Evolutionary conservation across 1,140 invertebrate species (phyloP).

Genomic region (Trinorchestia longiramus): DNA sequence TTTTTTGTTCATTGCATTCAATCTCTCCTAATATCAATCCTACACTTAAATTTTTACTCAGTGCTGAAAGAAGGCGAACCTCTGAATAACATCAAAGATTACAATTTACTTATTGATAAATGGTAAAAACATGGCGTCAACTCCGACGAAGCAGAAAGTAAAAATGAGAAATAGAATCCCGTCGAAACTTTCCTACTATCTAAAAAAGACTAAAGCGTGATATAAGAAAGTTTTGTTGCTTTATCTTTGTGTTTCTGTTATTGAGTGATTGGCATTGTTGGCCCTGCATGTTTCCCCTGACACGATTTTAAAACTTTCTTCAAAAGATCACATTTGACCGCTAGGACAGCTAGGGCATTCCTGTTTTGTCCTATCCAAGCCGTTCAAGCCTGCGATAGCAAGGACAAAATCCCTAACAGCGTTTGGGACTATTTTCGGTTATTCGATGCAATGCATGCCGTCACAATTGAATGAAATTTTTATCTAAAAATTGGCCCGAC

Average conservation of each 20-base stretch:
- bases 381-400: background rate
- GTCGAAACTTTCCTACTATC: background rate
- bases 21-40: background rate
- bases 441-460: slow-evolving; percentile 16
- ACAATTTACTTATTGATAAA: background rate
- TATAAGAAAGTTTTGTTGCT: background rate
- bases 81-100: background rate
- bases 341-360: background rate
- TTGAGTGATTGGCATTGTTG: background rate
- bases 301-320: background rate
- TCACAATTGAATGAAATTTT: slow-evolving; percentile 29
- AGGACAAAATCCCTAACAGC: background rate
- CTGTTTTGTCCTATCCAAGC: background rate
- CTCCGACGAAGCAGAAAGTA: background rate
- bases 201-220: background rate
- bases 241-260: background rate
- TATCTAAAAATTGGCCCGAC: slow-evolving; percentile 47
- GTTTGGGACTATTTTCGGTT: slow-evolving; percentile 21
- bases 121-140: background rate
- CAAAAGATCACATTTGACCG: background rate
- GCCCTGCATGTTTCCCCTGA: background rate
- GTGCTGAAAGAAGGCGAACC: background rate
- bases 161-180: background rate
- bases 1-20: background rate
- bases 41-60: background rate